Percentiles rank a stretch among this genome's conserved stretches.
These are phyloP conservation scores for Steinernema khuongi DNA, from an alignment of 1,140 invertebrate species.

Conservation along the genomic window DNA sequence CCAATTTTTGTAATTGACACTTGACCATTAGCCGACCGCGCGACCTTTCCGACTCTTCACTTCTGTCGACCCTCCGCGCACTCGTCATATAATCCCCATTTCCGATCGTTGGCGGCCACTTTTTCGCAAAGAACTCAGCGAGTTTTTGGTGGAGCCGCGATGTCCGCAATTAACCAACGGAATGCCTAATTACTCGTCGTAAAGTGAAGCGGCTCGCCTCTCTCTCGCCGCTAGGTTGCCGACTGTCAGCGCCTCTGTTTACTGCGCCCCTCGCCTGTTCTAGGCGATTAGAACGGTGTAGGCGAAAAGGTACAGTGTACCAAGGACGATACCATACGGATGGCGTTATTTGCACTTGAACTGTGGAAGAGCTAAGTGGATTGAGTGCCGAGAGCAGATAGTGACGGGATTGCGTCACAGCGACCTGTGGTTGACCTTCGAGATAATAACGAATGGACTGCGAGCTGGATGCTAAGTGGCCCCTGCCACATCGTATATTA, in stretches of 20 bases:
- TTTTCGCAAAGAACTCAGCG: neutral
- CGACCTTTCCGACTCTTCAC: conserved; percentile 13
- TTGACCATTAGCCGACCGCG: conserved; percentile 11
- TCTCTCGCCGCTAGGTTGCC: neutral
- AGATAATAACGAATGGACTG: neutral
- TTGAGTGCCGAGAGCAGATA: neutral
- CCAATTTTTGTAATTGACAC: conserved; percentile 13
- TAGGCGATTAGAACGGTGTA: too few relatives aligned
- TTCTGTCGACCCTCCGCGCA: neutral
- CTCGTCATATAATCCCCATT: conserved; percentile 14
- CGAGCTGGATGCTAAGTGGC: neutral
- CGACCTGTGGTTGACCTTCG: conserved; percentile 6
- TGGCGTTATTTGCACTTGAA: neutral
- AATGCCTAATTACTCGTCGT: conserved; percentile 16
- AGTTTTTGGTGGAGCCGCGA: neutral
- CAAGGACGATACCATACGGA: neutral
- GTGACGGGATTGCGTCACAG: neutral
- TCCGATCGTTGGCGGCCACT: neutral
- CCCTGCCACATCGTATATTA: conserved; percentile 6
- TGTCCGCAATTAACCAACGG: neutral
- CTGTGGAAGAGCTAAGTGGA: neutral
- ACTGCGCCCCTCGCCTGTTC: neutral
- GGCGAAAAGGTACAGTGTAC: too few relatives aligned
- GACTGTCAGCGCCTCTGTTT: neutral
- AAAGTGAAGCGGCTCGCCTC: conserved; percentile 5